phyloP scores from a whole-genome alignment of 2,888 invertebrate species.

The Acleris sparsana region DNA sequence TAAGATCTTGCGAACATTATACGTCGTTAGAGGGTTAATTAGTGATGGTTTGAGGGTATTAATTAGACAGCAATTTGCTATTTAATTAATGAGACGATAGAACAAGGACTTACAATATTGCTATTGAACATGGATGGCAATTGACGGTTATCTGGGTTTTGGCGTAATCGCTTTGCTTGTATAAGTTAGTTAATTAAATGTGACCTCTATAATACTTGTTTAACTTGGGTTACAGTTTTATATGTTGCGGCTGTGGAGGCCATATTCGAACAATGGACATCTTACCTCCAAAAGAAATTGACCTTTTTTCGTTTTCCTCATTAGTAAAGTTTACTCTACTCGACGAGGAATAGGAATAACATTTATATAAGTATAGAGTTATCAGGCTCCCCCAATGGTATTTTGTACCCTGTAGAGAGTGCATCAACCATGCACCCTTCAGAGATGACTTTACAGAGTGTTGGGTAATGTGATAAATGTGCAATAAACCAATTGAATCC shows the following conservation, averaged over 20 bases:
- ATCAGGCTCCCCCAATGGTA: slow-evolving; percentile 48
- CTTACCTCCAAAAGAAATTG: slow-evolving; percentile 22
- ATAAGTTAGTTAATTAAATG: too few species aligned
- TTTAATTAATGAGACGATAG: background rate
- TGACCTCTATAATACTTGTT: too few species aligned
- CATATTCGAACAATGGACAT: slow-evolving; percentile 1
- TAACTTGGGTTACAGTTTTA: too few species aligned
- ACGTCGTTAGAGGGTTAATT: slow-evolving; percentile 20
- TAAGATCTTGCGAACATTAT: slow-evolving; percentile 26
- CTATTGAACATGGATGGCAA: background rate
- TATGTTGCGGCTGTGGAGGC: too few species aligned
- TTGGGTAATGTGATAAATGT: slow-evolving; percentile 61
- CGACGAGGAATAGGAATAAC: slow-evolving; percentile 51
- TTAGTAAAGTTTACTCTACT: slow-evolving; percentile 48
- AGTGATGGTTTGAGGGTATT: slow-evolving; percentile 7
- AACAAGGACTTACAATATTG: background rate
- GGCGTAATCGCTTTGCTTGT: too few species aligned
- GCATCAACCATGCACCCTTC: slow-evolving; percentile 76
- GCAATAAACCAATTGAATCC: slow-evolving; percentile 60
- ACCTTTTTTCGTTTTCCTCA: slow-evolving; percentile 42
- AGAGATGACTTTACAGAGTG: slow-evolving; percentile 57
- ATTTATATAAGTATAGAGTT: slow-evolving; percentile 50
- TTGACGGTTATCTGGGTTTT: background rate
- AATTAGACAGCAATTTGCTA: slow-evolving; percentile 7
- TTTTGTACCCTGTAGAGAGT: slow-evolving; percentile 47